Evolutionary conservation across 2,113 vertebrate species (phyloP).

Genomic region (Herpetotheres cachinnans): DNA sequence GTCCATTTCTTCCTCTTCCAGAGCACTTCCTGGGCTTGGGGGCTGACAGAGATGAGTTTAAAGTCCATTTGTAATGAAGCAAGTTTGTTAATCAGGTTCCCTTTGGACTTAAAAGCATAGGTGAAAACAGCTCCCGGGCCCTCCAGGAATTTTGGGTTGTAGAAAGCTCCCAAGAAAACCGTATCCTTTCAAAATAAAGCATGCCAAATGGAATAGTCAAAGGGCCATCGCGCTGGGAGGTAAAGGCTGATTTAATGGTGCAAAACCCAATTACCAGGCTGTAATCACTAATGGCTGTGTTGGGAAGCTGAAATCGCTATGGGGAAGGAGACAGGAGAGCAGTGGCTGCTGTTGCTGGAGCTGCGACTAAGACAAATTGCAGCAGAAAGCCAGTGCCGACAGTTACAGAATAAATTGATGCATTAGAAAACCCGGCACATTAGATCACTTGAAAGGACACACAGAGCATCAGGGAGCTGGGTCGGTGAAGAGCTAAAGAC

Average conservation of each 20-base stretch:
- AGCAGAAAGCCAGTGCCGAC: background rate
- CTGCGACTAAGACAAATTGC: background rate
- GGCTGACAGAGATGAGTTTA: background rate
- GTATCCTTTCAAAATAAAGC: background rate
- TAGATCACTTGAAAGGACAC: background rate
- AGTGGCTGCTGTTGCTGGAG: background rate
- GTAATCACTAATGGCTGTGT: background rate
- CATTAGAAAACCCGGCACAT: background rate
- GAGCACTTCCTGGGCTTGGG: background rate
- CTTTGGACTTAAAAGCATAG: background rate
- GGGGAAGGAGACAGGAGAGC: background rate
- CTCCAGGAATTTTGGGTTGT: background rate
- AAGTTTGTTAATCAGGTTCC: background rate
- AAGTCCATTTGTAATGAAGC: background rate
- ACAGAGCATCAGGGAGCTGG: background rate
- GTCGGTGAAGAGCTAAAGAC: background rate
- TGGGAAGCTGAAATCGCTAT: background rate
- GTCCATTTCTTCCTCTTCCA: background rate
- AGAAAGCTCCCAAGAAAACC: background rate
- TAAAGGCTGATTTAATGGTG: background rate
- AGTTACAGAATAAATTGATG: background rate
- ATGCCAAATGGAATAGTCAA: background rate
- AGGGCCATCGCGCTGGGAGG: accelerated
- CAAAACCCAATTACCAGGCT: background rate
- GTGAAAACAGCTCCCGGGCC: background rate